Evolutionary conservation across 2,113 vertebrate genomes (phyloP), one percentile per base, ranked within the genome.

Genomic region (Dromaius novaehollandiae): DNA sequence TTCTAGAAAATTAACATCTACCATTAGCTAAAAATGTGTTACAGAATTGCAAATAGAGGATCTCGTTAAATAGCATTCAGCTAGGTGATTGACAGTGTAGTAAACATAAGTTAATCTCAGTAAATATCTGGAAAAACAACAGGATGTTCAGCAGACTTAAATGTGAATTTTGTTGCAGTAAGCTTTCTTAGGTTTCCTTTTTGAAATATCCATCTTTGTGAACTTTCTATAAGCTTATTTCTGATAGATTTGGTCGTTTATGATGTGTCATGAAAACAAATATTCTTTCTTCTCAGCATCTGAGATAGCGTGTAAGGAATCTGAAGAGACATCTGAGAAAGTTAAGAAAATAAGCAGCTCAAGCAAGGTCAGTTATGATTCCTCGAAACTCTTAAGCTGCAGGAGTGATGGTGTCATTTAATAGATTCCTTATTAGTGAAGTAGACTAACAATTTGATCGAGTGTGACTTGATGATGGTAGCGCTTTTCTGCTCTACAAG

Each of bases 311-410:
- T 7, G 36, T 87, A 92, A 96, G 86, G 95, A 96, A 74, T 82
- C 78, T 71, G 95, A 85, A 90, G 88, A 97, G 66, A 89, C 93
- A 79, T 46, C 96, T 50, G 98, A 96, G 94, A 98, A 97, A 58
- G 88, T 94, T 90, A 99, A 98, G 96, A 98, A 98, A 95, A 76
- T 60, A 30, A 96, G 86, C n/a, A 98, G 94, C 55, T 98, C 98
- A 79, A 97, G 94, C 96, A 99, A 96, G 98, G 99, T 99, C 96
- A 96, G 98, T 97, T 40, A 34, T 12, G 32, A 34, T 24, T 64
- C 71, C 8, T 5, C 63, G 76, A 60, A 60, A 68, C 10, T 68
- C 18, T 17, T 34, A n/a, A 66, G 34, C 42, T 61, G 8, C 21
- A 92, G 46, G 50, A 70, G 55, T 65, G 28, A 38, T 32, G 26